phyloP scores from a whole-genome alignment of 2,888 invertebrate species.

The Sussaba pulchella region DNA sequence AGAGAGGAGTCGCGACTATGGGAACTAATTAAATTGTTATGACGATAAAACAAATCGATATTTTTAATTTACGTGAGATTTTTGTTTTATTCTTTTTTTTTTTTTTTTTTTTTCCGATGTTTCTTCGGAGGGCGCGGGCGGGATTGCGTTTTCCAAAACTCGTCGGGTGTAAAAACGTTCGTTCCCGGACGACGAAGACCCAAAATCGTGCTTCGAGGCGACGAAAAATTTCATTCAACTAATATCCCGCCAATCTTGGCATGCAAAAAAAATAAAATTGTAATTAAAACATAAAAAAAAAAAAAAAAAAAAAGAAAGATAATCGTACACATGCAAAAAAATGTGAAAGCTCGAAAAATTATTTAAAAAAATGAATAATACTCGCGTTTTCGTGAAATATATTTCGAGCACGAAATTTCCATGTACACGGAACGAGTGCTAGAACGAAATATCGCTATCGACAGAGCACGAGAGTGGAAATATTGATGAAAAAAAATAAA shows the following conservation, averaged over 20 bases:
- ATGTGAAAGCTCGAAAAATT: not conserved
- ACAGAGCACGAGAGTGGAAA: conserved; percentile 35
- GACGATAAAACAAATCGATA: conserved; percentile 44
- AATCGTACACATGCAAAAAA: conserved; percentile 30
- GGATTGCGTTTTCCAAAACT: conserved; percentile 71
- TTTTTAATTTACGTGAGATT: conserved; percentile 34
- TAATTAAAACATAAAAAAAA: conserved; percentile 19
- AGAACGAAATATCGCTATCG: conserved; percentile 39
- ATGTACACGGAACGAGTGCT: conserved; percentile 29
- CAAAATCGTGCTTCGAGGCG: conserved; percentile 49
- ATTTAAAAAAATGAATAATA: conserved; percentile 44
- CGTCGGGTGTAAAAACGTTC: conserved; percentile 63
- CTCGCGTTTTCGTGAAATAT: conserved; percentile 37
- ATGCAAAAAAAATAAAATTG: conserved; percentile 33
- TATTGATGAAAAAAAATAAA: too few relatives aligned
- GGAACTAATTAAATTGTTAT: conserved; percentile 53
- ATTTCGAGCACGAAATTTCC: conserved; percentile 37
- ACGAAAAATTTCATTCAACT: conserved; percentile 31
- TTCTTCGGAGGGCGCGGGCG: conserved; percentile 43
- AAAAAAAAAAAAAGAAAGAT: conserved; percentile 5
- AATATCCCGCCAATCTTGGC: conserved; percentile 45
- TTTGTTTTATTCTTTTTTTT: not conserved
- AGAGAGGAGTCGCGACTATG: not conserved
- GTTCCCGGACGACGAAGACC: conserved; percentile 47
- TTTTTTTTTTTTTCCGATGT: conserved; percentile 60